phyloP scores from a whole-genome alignment of 2,888 invertebrate species.

The Nemotelus pantherinus region DNA sequence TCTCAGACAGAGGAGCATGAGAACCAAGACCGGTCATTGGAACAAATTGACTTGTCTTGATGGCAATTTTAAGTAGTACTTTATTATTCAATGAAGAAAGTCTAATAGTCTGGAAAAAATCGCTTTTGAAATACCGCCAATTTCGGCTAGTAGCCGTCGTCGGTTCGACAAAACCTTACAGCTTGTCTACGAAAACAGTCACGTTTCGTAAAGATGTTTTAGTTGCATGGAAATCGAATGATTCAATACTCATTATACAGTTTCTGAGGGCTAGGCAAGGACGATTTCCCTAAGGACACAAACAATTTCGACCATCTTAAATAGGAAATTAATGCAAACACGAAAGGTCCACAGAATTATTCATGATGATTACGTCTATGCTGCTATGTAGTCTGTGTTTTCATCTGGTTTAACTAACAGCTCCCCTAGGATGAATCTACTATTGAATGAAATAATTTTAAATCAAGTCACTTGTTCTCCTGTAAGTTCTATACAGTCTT shows the following conservation, averaged over 20 bases:
- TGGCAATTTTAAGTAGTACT: constrained; percentile 12
- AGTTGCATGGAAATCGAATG: constrained; percentile 45
- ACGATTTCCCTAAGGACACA: constrained; percentile 25
- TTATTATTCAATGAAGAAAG: constrained; percentile 22
- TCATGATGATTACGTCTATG: constrained; percentile 42
- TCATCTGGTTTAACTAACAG: neutral
- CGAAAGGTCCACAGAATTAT: constrained; percentile 46
- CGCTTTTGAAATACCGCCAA: neutral
- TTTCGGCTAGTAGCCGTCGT: neutral
- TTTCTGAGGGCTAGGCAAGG: constrained; percentile 18
- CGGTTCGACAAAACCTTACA: neutral
- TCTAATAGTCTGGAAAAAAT: constrained; percentile 29
- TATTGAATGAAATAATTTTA: constrained; percentile 22
- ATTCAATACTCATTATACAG: constrained; percentile 48
- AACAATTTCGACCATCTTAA: constrained; percentile 25
- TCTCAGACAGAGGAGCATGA: neutral
- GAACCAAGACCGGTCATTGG: neutral
- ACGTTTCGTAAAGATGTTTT: constrained; percentile 1
- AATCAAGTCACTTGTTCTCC: neutral
- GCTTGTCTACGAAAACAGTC: neutral
- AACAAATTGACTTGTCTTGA: constrained; percentile 30
- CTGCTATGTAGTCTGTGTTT: neutral
- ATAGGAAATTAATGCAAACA: constrained; percentile 49
- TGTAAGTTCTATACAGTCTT: neutral
- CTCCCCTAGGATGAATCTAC: constrained; percentile 23